Base-by-base conservation (phyloP, 2,888 invertebrate species). In the Argyra leucocephala region DNA sequence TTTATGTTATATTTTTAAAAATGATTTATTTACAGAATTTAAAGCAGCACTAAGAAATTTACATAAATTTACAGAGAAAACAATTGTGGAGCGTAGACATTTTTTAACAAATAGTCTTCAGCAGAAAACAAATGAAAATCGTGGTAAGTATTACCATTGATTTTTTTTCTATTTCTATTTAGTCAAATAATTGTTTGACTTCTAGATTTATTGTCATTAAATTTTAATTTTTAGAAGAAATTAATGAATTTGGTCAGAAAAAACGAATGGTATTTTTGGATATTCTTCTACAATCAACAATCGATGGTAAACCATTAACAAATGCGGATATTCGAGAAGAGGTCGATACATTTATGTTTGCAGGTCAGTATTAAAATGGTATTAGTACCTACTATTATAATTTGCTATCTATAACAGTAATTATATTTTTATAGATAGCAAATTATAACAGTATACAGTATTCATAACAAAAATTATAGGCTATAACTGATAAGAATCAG, bases 21-120 rank as follows among this genome's bases (percentile, higher is more conserved):
- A 74, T 12, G 67, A 64, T 2, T 70, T 72, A 1, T 72, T 73
- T 63, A 69, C 68, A 1, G 72, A 80, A 63, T 83, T 85, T 70
- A 74, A 73, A 1, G 75, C 77, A 59, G 76, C 77, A 4, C 69
- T 85, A 6, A 71, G 76, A 23, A 77, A 78, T 7, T 78, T 85
- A 1, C 84, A 83, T 63, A 71, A 76, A 0, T 84, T 83, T 62
- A 82, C 83, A 3, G 80, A 83, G 63, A 73, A 75, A 3, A 83
- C 86, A 0, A 85, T 86, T 7, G 70, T 74, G 18, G 77, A 82
- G 26, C 73, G 79, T 3, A 75, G 77, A 63, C 69, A 74, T 63
- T 71, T 74, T 66, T 37, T 75, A 7, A 21, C 68, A n/a, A 65
- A 63, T 37, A 10, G 10, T 31, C 12, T 31, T 3, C 1, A 31